These are phyloP conservation scores for Clunio marinus DNA, from an alignment of 2,888 invertebrate species.

Conservation along the genomic window DNA sequence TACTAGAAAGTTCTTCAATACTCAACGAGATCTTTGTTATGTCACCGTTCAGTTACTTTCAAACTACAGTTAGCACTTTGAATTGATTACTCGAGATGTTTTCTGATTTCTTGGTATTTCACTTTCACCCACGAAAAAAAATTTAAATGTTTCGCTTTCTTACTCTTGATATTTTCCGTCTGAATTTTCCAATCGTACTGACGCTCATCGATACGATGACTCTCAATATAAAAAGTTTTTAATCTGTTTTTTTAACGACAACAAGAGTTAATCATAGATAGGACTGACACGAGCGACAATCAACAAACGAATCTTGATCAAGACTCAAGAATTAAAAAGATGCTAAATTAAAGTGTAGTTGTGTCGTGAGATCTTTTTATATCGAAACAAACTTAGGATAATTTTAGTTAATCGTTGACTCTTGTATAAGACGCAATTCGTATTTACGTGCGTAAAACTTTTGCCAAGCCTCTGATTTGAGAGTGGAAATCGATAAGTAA, in stretches of 20 bases:
- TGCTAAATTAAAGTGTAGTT: neutral
- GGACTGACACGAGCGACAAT: conserved; percentile 14
- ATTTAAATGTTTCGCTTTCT: neutral
- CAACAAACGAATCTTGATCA: too few relatives aligned
- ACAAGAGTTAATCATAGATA: neutral
- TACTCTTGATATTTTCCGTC: conserved; percentile 20
- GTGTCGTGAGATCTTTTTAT: conserved; percentile 8
- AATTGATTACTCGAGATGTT: conserved; percentile 5
- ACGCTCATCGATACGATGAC: conserved; percentile 27
- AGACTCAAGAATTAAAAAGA: too few relatives aligned
- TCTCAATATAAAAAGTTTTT: conserved; percentile 25
- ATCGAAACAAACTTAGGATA: too few relatives aligned
- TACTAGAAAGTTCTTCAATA: neutral
- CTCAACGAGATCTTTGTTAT: conserved; percentile 28
- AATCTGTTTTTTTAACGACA: neutral
- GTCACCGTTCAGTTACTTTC: neutral
- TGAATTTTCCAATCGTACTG: conserved; percentile 38
- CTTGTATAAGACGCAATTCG: too few relatives aligned
- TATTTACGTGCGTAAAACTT: too few relatives aligned
- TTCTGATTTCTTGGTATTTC: conserved; percentile 30
- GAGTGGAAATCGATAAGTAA: too few relatives aligned
- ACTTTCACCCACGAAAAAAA: conserved; percentile 33
- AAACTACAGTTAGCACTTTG: conserved; percentile 26
- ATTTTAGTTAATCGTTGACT: too few relatives aligned
- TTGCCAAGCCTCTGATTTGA: too few relatives aligned